Evolutionary conservation across 1,140 invertebrate genomes (phyloP), one percentile per base, ranked within the genome.

Genomic region (Capitella teleta): DNA sequence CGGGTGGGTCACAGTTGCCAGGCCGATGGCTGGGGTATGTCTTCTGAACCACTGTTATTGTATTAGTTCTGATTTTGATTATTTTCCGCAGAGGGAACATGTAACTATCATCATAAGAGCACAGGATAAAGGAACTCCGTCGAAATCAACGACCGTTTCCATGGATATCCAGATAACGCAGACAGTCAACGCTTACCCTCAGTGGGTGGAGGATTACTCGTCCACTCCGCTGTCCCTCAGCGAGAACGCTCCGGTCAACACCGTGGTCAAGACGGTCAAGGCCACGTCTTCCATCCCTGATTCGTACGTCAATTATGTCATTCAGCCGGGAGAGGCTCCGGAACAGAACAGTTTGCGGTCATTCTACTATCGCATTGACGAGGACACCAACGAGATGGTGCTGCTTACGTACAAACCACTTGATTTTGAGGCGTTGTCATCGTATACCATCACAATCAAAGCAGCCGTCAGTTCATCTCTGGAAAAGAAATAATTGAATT

Each of bases 361-460:
- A 28, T 54, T 54, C 28, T 40, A 54, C 37, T 28, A 46, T 16
- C 30, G 28, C 3, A 51, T 54, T 30, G 47, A 50, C 21, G 47
- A 55, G 3, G 24, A 45, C 25, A 56, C 36, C n/a, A 55, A 51
- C 41, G 55, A 49, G 43, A 57, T 55, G 55, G 43, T 52, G 5
- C 32, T 55, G 87, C 87, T 10, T 88, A 92, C 65, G 87, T 94
- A 95, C 76, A 88, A 93, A 77, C 87, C 87, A 14, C 72, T 95
- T 57, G 90, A 95, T 73, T 95, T 87, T 68, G 90, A 94, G 70
- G 87, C 82, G 58, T 91, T 93, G 67, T 89, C 89, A 73, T 88
- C 93, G 68, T 95, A 94, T 67, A 94, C 93, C 78, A 74, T 95
- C 49, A 95, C 90, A 4, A 88, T 95, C 68, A 81, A 90, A 69